A percentile compares a stretch with the other conserved stretches of the same genome.
phyloP scores from a whole-genome alignment of 2,888 invertebrate species.

The Mythimna loreyi region DNA sequence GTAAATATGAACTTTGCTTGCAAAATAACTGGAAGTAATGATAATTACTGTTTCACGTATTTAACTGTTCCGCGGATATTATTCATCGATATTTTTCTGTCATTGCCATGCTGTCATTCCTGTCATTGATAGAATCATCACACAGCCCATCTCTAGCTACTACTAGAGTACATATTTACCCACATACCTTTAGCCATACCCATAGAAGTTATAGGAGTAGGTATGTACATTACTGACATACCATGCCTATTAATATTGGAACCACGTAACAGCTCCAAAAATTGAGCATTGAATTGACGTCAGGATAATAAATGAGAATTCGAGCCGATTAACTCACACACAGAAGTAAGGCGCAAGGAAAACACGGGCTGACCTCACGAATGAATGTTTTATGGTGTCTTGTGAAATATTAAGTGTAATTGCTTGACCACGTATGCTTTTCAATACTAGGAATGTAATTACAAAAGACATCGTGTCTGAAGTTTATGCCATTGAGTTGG shows the following conservation, averaged over 20 bases:
- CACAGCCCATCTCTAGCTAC: no score
- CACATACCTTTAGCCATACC: constrained; percentile 1
- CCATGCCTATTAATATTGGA: constrained; percentile 30
- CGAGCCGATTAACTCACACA: constrained; percentile 23
- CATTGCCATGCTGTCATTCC: no score
- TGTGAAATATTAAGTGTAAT: constrained; percentile 3
- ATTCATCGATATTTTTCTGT: no score
- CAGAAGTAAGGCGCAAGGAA: background rate
- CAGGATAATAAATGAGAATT: constrained; percentile 42
- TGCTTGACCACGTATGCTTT: constrained; percentile 5
- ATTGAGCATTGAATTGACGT: constrained; percentile 55
- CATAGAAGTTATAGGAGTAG: background rate
- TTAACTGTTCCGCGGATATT: no score
- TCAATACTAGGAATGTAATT: background rate
- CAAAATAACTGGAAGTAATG: no score
- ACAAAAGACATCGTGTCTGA: constrained; percentile 3
- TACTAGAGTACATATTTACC: background rate
- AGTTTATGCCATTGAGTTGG: background rate
- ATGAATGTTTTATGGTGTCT: constrained; percentile 23
- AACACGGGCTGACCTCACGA: background rate
- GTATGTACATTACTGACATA: background rate
- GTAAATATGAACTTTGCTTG: no score
- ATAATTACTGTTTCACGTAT: no score
- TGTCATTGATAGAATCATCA: no score
- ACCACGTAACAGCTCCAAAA: constrained; percentile 56